A percentile compares a stretch with the other conserved stretches of the same genome.
Conservation (phyloP, 1,140 invertebrate genomes). For the Amphibalanus amphitrite region DNA sequence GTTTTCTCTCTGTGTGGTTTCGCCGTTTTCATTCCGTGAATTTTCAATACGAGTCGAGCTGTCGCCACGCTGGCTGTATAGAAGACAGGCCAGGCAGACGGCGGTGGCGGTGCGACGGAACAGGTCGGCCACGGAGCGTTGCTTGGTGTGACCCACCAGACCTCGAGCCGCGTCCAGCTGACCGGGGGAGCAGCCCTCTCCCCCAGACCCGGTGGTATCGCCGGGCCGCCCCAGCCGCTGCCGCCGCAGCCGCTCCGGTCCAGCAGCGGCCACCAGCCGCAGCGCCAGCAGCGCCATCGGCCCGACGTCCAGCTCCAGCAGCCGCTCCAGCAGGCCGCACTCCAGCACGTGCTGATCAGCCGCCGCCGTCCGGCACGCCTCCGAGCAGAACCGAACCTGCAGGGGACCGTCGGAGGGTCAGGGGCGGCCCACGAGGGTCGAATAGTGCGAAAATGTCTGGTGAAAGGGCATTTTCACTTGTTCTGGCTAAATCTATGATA, state of each 20-base stretch:
- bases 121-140: slow-evolving; percentile 49
- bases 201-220: too few relatives aligned
- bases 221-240: not conserved
- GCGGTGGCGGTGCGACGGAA: slow-evolving; percentile 51
- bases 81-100: slow-evolving; percentile 43
- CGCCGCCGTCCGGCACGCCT: not conserved
- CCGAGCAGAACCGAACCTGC: not conserved
- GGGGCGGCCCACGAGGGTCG: too few relatives aligned
- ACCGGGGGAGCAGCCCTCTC: too few relatives aligned
- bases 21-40: too few relatives aligned
- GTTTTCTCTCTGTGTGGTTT: slow-evolving; percentile 21
- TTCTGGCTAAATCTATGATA: too few relatives aligned
- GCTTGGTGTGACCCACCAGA: slow-evolving; percentile 51
- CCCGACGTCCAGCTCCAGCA: not conserved
- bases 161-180: too few relatives aligned
- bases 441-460: too few relatives aligned
- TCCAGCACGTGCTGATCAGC: not conserved
- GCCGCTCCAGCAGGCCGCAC: not conserved
- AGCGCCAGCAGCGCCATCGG: slow-evolving; percentile 1
- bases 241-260: not conserved
- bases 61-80: slow-evolving; percentile 26
- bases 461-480: too few relatives aligned
- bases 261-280: not conserved
- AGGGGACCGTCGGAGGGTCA: too few relatives aligned
- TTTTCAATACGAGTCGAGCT: too few relatives aligned